Evolutionary conservation across 2,888 invertebrate genomes (phyloP), one percentile per base, ranked within the genome.

Genomic region (Fabriciana adippe): DNA sequence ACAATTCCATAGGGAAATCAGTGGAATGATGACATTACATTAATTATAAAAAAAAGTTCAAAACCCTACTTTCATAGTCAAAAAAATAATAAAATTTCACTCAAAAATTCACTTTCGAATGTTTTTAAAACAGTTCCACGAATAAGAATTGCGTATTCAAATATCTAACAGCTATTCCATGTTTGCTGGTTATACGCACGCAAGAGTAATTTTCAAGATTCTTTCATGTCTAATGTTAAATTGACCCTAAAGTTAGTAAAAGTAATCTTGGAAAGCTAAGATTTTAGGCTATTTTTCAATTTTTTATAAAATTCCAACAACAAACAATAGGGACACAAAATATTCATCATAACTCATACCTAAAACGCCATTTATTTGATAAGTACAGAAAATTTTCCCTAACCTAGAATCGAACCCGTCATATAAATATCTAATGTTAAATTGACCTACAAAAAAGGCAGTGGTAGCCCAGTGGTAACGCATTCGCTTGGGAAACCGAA

Each of bases 101-200:
- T 59, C 45, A 59, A 59, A 57, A 48, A 59, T 59, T 48, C 48
- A 59, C 48, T 48, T 59, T 51, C 50, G 18, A 13, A 51, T 50
- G 35, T 51, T 51, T 61, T 61, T 35, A 61, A 54, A 54, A 53
- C 53, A 66, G 66, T 66, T 66, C 66, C 59, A 18, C 47, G 66
- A 54, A 66, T 53, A 54, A 66, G 45, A 51, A 21, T 65, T 48
- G 53, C 59, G 31, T 59, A 54, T 66, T 26, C 50, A 60, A 41
- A 57, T 60, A 54, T 59, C 53, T 66, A 53, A 64, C 55, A 35
- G 53, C 45, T 60, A 54, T 48, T 54, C 50, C 21, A 57, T 57
- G 53, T 47, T 59, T 53, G 55, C 55, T 63, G 51, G 14, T 67
- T 67, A 67, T 63, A 47, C 50, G 67, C 67, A 67, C 67, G 67